Evolutionary conservation across 2,113 vertebrate species (phyloP), one percentile per base, ranked within the genome.

Genomic region (Aviceda subcristata): DNA sequence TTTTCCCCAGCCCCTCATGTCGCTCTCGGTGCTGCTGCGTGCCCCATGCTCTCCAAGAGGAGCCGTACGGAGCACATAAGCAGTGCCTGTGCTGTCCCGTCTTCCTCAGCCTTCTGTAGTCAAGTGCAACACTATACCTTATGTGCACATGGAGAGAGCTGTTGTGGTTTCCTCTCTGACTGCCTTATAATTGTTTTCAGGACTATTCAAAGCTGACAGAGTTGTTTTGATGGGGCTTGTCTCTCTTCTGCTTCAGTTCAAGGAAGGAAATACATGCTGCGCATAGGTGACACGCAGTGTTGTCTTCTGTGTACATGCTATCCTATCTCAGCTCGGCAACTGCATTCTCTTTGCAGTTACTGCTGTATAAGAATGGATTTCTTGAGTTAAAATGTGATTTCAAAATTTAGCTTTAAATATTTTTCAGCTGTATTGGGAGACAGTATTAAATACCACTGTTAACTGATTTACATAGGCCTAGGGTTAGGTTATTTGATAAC

Each of bases 201-300:
- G 36, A 17, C 78, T 72, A 1, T 23, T 85, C 24, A 27, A 4
- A 92, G 71, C 48, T 23, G 18, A 4, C 12, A 18, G n/a, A 72
- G 50, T 19, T 81, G 77, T 93, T 85, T 66, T 72, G 46, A 17
- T 68, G 69, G 38, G 8, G 46, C 7, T 90, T 17, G 2, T 34
- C 30, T 27, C 43, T 71, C 17, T 87, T 34, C 60, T 83, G 1
- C 12, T 68, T 86, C 53, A 41, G 34, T 83, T 94, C 19, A 46
- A 67, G 75, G 67, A 75, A 83, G 86, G 57, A 83, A 88, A 13
- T 24, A 4, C 2, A 6, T 7, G 10, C 34, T 38, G 34, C 15
- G 4, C 15, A 2, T 9, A 13, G 34, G 30, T 60, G 48, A 7
- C 19, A 0, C 0, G 6, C 21, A 2, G 18, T 0, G 10, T 5